Percentiles rank a stretch among this genome's conserved stretches.
Evolutionary conservation across 2,797 vertebrate species (phyloP).

Genomic region (Manis crassicaudata): DNA sequence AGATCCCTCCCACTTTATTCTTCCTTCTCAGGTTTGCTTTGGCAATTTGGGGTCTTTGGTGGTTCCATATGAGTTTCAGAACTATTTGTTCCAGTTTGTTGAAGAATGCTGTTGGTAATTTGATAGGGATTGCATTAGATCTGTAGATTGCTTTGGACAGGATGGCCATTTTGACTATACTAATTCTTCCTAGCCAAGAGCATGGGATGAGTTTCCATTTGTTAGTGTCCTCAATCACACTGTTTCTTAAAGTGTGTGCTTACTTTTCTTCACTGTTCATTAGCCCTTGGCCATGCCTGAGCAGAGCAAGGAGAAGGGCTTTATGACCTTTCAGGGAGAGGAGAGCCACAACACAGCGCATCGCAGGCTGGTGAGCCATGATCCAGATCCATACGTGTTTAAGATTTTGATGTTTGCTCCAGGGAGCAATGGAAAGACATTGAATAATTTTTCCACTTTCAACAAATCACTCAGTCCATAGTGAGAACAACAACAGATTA

Average conservation of each 20-base stretch:
- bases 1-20: too few species aligned
- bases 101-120: too few species aligned
- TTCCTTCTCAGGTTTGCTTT: too few species aligned
- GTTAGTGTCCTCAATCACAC: too few species aligned
- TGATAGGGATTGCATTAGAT: too few species aligned
- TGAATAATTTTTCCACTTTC: not conserved
- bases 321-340: not conserved
- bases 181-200: too few species aligned
- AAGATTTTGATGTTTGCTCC: not conserved
- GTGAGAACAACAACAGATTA: not conserved
- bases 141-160: too few species aligned
- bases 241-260: not conserved
- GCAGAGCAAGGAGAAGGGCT: not conserved
- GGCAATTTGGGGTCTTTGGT: too few species aligned
- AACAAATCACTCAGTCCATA: not conserved
- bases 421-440: not conserved
- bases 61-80: too few species aligned
- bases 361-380: accelerated
- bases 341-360: not conserved
- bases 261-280: not conserved
- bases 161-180: too few species aligned
- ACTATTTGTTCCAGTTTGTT: too few species aligned
- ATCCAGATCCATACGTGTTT: not conserved
- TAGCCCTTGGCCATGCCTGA: not conserved
- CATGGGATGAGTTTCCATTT: too few species aligned